A percentile compares a stretch with the other conserved stretches of the same genome.
These are phyloP conservation scores for Nephila pilipes DNA, from an alignment of 1,140 invertebrate genomes.

Conservation along the genomic window DNA sequence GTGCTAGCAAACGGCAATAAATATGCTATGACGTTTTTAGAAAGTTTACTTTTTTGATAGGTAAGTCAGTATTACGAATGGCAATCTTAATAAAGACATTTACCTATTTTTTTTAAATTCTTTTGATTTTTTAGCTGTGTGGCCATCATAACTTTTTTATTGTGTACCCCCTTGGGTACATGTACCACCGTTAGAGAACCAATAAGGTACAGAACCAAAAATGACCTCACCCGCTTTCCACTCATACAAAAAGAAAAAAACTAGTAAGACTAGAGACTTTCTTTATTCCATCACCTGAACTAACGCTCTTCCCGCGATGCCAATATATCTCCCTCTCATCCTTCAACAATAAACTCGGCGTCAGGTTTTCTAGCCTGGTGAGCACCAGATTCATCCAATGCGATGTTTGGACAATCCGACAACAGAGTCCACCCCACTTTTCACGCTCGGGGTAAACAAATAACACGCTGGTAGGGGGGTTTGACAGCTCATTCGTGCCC, in stretches of 20 bases:
- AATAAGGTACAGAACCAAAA: too few relatives aligned
- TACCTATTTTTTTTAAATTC: too few relatives aligned
- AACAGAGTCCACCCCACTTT: slow-evolving; percentile 4
- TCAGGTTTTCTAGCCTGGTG: slow-evolving; percentile 24
- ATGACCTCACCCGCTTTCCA: too few relatives aligned
- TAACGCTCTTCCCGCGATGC: background rate
- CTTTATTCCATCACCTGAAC: background rate
- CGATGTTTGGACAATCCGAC: slow-evolving; percentile 47
- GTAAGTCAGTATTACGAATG: too few relatives aligned
- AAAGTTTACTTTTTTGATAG: too few relatives aligned
- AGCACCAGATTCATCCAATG: slow-evolving; percentile 12
- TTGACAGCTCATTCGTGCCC: slow-evolving; percentile 37
- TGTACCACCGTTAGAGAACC: too few relatives aligned
- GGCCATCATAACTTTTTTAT: too few relatives aligned
- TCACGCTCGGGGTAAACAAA: slow-evolving; percentile 48
- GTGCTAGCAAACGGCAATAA: too few relatives aligned
- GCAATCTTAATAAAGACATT: too few relatives aligned
- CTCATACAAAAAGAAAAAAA: background rate
- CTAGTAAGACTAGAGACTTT: background rate
- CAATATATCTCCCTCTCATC: background rate
- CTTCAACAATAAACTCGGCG: slow-evolving; percentile 1
- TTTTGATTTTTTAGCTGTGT: too few relatives aligned
- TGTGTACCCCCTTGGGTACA: too few relatives aligned
- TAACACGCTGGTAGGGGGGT: slow-evolving; percentile 36
- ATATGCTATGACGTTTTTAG: too few relatives aligned